Base-by-base conservation (phyloP, 2,113 vertebrate genomes). In the Pseudorectes ferrugineus region DNA sequence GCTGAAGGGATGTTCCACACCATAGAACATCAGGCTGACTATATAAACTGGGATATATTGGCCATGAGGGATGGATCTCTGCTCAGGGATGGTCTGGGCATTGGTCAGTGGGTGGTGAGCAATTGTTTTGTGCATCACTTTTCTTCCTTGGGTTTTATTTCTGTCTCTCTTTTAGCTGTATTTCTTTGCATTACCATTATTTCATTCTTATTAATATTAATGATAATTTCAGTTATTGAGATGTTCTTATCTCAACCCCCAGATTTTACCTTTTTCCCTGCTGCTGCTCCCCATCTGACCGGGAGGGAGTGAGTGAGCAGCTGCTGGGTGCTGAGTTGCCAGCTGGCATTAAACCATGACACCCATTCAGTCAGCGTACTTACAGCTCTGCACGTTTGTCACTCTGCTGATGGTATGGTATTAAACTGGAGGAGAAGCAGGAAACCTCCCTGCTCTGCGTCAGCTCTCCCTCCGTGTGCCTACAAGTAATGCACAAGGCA, bases 361-460 rank as follows among this genome's bases (percentile, higher is more conserved):
- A 55, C 19, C 19, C 49, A 19, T 63, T 91, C 75, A 67, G 76
- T 51, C 52, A 70, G 67, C 8, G 9, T 21, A 28, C 12, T 80
- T 93, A 29, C 33, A 42, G 67, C 62, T 88, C 78, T 63, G 28
- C 4, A 5, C 73, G 35, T 43, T 77, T 5, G 26, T 26, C 23
- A 29, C n/a, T 12, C 3, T 36, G 12, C 40, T 84, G 85, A n/a
- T 22, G 18, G 22, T 35, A 8, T 9, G 57, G 66, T 26, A 15
- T 12, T 65, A 31, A 74, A 46, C 43, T 71, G 38, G 61, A 86
- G 82, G 58, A 67, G 55, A 40, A 57, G 89, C 59, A 95, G 59
- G 63, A 80, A 83, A 87, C 66, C 52, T 87, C 86, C 35, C 45
- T 77, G 86, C 51, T 90, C 63, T 92, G 51, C 93, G 67, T 93